Base-by-base conservation (phyloP, 2,113 vertebrate genomes). In the Microcebus jonahi region DNA sequence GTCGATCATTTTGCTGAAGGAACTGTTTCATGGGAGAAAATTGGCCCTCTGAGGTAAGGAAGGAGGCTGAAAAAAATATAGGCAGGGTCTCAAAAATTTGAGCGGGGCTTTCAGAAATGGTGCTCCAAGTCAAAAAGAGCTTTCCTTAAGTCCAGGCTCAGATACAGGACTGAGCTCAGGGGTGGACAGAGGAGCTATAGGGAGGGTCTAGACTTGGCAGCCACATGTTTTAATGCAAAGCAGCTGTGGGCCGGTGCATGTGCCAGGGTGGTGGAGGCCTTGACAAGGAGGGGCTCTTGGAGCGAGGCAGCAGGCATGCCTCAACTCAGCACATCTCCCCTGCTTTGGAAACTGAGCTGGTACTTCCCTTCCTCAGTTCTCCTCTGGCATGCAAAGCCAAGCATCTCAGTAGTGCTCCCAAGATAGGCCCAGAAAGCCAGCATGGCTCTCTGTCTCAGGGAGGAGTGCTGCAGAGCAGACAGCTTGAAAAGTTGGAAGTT, bases 221-320 rank as follows among this genome's bases (percentile, higher is more conserved):
- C 27, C 0, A 18, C 82, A 1, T 12, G 17, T 23, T 71, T 25
- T 67, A 39, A 53, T 11, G 21, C 8, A 27, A 11, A 25, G 13
- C 8, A 20, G 10, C 25, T 34, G 14, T 3, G 1, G 25, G 63
- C 34, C 29, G 5, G 12, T 34, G 10, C 11, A 7, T 1, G 0
- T 39, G n/a, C 5, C 3, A 59, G 48, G 34, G 5, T 21, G n/a
- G 12, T 8, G 27, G 27, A 86, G 20, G 57, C 20, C 9, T 25
- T 27, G 34, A 6, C n/a, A 42, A 45, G 29, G 23, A 73, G 29
- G 4, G 18, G 27, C 45, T 53, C 15, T 42, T 39, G 42, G 39
- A 76, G 12, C 13, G 5, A 88, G 81, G 15, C 21, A 45, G 59
- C 25, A 34, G 42, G 13, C 14, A 2, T 10, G 1, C 27, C 77